Percentiles rank a stretch among this genome's conserved stretches.
Conservation (phyloP, 2,113 vertebrate species). For the Neoarius graeffei region DNA sequence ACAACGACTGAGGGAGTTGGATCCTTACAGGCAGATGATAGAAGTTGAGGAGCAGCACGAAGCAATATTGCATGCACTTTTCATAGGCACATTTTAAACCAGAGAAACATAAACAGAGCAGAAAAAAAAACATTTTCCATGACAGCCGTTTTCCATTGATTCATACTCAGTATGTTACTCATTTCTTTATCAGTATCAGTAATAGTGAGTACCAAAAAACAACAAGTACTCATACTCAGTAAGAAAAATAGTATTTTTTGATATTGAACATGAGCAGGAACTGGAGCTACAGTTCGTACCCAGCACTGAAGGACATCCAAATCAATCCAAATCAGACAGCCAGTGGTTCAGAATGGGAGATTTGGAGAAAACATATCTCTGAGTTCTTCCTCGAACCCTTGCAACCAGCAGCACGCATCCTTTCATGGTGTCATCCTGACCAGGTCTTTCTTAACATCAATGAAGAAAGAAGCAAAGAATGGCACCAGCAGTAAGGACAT, state of each 20-base stretch:
- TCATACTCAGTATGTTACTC: neutral
- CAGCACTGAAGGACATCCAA: neutral
- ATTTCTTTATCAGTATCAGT: neutral
- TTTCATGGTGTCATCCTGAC: neutral
- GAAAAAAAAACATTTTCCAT: neutral
- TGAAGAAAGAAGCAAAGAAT: constrained; percentile 5
- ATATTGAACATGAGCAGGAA: neutral
- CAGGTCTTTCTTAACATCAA: constrained; percentile 25
- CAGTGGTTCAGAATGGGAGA: neutral
- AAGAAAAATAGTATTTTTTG: too few species aligned
- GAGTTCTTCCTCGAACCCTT: constrained; percentile 3
- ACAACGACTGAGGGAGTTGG: too few species aligned
- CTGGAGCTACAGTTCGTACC: neutral
- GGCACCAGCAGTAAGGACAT: neutral
- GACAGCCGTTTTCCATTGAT: neutral
- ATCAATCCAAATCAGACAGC: neutral
- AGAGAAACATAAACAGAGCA: neutral
- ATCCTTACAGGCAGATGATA: too few species aligned
- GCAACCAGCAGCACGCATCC: constrained; percentile 23
- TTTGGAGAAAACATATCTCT: neutral
- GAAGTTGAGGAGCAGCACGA: too few species aligned
- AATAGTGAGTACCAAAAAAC: neutral
- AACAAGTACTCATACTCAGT: neutral
- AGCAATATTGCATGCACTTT: neutral
- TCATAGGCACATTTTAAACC: neutral